Evolutionary conservation across 2,113 vertebrate species (phyloP).

Genomic region (Brienomyrus brachyistius): DNA sequence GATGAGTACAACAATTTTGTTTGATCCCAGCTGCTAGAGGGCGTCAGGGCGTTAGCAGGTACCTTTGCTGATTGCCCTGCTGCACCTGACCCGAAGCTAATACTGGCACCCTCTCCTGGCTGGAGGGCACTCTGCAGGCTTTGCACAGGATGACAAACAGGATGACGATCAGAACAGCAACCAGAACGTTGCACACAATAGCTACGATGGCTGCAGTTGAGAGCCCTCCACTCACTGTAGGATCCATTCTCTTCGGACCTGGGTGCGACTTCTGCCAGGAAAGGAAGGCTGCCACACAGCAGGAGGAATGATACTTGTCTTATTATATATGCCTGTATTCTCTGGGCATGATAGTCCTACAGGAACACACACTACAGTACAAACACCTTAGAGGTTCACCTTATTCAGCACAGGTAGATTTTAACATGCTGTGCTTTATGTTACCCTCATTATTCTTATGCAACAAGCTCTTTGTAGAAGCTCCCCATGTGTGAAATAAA

Average conservation of each 20-base stretch:
- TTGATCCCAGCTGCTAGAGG: background rate
- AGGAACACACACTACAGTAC: background rate
- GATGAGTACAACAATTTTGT: background rate
- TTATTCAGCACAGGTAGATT: background rate
- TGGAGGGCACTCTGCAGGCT: constrained; percentile 65
- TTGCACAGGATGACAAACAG: constrained; percentile 62
- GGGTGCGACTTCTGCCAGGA: background rate
- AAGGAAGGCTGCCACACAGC: background rate
- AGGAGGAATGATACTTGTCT: background rate
- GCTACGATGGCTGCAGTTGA: constrained; percentile 65
- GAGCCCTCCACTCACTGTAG: constrained; percentile 38
- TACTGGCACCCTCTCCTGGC: constrained; percentile 57
- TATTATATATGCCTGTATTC: background rate
- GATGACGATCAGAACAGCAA: constrained; percentile 59
- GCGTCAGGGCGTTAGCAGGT: constrained; percentile 60
- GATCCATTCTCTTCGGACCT: constrained; percentile 42
- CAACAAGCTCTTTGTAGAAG: background rate
- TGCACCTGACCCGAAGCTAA: constrained; percentile 41
- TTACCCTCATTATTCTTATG: background rate
- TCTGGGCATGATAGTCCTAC: background rate
- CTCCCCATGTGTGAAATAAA: background rate
- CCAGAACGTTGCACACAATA: constrained; percentile 60
- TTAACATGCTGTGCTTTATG: background rate
- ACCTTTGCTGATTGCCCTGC: constrained; percentile 56
- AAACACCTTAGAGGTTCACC: background rate